A percentile compares a stretch with the other conserved stretches of the same genome.
Conservation (phyloP, 1,140 invertebrate genomes). For the Drosophila kanapiae region DNA sequence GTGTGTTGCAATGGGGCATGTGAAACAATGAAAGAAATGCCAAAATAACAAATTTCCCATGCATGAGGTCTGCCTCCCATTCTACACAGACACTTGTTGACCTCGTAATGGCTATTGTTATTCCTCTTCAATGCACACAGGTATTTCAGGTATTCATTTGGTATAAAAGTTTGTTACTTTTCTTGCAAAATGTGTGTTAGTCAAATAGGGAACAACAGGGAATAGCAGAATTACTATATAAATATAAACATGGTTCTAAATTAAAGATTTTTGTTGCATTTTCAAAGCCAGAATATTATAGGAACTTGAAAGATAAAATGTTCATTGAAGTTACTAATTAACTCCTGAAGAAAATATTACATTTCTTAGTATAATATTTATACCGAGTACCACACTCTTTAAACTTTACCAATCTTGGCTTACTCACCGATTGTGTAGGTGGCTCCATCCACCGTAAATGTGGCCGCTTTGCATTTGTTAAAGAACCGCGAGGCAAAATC, state of each 20-base stretch:
- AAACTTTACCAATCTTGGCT: neutral
- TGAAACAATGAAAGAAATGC: conserved; percentile 32
- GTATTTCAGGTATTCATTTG: neutral
- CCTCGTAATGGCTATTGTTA: conserved; percentile 33
- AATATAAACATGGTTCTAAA: neutral
- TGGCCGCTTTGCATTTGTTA: conserved; percentile 92
- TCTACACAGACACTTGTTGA: conserved; percentile 67
- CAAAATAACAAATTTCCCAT: conserved; percentile 42
- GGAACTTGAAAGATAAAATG: neutral
- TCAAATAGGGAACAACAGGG: too few relatives aligned
- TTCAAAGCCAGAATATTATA: neutral
- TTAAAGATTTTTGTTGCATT: neutral
- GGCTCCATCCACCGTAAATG: conserved; percentile 91
- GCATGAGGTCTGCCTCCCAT: conserved; percentile 1
- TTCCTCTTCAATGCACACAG: conserved; percentile 19
- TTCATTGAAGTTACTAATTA: neutral
- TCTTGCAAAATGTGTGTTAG: neutral
- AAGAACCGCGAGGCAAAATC: conserved; percentile 87
- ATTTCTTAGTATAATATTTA: too few relatives aligned
- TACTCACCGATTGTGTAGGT: conserved; percentile 92
- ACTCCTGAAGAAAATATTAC: neutral
- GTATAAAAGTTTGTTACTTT: neutral
- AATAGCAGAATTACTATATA: neutral
- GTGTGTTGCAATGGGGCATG: too few relatives aligned
- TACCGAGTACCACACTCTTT: too few relatives aligned